These are phyloP conservation scores for Amia ocellicauda DNA, from an alignment of 2,113 vertebrate species.

Conservation along the genomic window DNA sequence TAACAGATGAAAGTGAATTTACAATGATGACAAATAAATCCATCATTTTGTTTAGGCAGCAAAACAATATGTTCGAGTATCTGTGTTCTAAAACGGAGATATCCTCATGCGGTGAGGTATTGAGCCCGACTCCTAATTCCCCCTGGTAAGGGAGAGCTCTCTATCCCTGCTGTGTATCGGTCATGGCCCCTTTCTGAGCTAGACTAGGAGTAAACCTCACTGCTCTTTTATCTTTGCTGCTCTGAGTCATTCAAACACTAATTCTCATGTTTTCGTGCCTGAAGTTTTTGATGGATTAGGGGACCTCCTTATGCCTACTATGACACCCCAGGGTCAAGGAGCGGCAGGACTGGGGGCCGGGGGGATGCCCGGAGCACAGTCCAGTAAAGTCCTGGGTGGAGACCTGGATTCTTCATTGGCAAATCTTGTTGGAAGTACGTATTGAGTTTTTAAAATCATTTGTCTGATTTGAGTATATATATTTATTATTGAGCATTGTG, in stretches of 20 bases:
- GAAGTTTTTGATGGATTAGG: constrained; percentile 94
- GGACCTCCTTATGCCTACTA: constrained; percentile 91
- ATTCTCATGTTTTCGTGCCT: constrained; percentile 1
- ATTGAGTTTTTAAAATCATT: constrained; percentile 4
- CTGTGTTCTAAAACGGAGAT: no score
- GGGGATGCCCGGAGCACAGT: constrained; percentile 53
- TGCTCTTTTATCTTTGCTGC: neutral
- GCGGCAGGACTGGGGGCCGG: constrained; percentile 57
- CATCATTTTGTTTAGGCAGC: no score
- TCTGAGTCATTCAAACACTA: constrained; percentile 27
- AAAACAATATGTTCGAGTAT: no score
- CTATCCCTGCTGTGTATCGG: no score
- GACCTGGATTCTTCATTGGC: constrained; percentile 94
- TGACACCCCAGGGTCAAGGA: constrained; percentile 84
- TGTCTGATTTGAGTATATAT: neutral
- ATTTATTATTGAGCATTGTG: neutral
- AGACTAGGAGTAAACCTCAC: neutral
- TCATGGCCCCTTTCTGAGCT: neutral
- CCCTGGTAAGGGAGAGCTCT: neutral
- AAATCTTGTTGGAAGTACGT: constrained; percentile 94
- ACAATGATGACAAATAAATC: no score
- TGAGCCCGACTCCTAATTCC: no score
- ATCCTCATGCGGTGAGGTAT: no score
- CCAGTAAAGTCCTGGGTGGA: constrained; percentile 81
- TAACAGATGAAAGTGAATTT: no score